Evolutionary conservation across 2,113 vertebrate species (phyloP), one percentile per base, ranked within the genome.

Genomic region (Madoqua kirkii): DNA sequence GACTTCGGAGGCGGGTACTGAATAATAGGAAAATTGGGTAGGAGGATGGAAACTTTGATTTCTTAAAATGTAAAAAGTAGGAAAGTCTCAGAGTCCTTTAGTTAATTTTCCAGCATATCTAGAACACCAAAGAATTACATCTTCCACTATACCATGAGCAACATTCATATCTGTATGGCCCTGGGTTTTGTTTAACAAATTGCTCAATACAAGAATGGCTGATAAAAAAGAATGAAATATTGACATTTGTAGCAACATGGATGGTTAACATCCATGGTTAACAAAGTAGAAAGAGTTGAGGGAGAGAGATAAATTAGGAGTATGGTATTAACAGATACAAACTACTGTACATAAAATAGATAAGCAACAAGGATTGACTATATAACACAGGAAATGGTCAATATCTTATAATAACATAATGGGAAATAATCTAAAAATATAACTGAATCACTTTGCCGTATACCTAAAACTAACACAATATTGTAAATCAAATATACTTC

Each of bases 51-150:
- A 93, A 84, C 7, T 92, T 93, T 85, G 48, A 87, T 81, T 94
- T 96, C 52, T 97, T 76, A 81, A 89, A 62, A 59, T 90, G n/a
- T 33, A 93, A 93, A 54, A 91, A 91, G n/a, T 16, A 83, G 52
- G 55, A 74, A 95, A 96, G 25, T 87, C 62, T 79, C 45, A 94
- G 60, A 83, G 16, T 85, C 74, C 16, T 82, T 81, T 52, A 87
- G 57, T 13, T 93, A 84, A 67, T 7, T 67, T 84, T 50, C 40
- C 23, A 78, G 45, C 17, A 12, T 43, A 33, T 81, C 10, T 54
- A 71, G 82, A 87, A 60, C 7, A 31, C 13, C 10, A 62, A 78
- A 96, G 55, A 6, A 52, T 16, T 92, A 29, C 3, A 29, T 91
- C 11, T 93, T 74, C 36, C 29, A 27, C 25, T 55, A 11, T n/a